phyloP scores from a whole-genome alignment of 2,797 vertebrate species.

The Acanthurus leucopareius region DNA sequence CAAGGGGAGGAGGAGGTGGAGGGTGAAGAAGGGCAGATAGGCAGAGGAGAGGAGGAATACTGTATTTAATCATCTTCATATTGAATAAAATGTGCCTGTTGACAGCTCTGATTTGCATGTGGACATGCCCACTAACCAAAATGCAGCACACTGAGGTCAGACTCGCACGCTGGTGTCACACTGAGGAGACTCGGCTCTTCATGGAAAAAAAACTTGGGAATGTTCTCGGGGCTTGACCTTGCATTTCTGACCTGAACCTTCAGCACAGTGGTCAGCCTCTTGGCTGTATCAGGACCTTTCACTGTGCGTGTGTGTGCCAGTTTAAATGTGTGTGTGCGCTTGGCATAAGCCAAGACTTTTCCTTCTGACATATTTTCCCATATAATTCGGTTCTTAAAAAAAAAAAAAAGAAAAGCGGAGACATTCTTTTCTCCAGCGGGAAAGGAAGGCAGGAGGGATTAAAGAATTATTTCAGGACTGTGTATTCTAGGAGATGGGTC shows the following conservation, averaged over 20 bases:
- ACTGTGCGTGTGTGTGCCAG: slow-evolving; percentile 33
- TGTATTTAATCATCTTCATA: slow-evolving; percentile 40
- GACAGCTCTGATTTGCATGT: slow-evolving; percentile 24
- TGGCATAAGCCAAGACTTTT: slow-evolving; percentile 77
- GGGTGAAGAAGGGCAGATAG: slow-evolving; percentile 22
- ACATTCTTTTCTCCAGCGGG: slow-evolving; percentile 73
- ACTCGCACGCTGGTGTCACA: slow-evolving; percentile 6
- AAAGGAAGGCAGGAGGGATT: slow-evolving; percentile 71
- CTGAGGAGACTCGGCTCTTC: slow-evolving; percentile 21
- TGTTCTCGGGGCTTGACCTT: slow-evolving; percentile 65
- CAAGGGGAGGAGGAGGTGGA: slow-evolving; percentile 24
- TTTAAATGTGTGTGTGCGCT: slow-evolving; percentile 36
- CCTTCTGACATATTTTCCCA: slow-evolving; percentile 85
- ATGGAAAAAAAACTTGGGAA: slow-evolving; percentile 45
- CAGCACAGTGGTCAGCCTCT: slow-evolving; percentile 45
- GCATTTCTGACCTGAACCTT: slow-evolving; percentile 63
- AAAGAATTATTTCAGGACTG: slow-evolving; percentile 84
- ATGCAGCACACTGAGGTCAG: slow-evolving; percentile 21
- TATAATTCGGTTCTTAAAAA: slow-evolving; percentile 65
- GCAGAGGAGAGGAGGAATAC: slow-evolving; percentile 14
- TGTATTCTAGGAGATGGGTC: slow-evolving; percentile 86
- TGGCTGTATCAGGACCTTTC: slow-evolving; percentile 38
- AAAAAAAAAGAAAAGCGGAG: slow-evolving; percentile 65
- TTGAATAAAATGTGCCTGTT: slow-evolving; percentile 39
- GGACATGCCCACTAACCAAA: slow-evolving; percentile 33